Conservation (phyloP, 2,113 vertebrate species). For the Phylloscopus trochilus region DNA sequence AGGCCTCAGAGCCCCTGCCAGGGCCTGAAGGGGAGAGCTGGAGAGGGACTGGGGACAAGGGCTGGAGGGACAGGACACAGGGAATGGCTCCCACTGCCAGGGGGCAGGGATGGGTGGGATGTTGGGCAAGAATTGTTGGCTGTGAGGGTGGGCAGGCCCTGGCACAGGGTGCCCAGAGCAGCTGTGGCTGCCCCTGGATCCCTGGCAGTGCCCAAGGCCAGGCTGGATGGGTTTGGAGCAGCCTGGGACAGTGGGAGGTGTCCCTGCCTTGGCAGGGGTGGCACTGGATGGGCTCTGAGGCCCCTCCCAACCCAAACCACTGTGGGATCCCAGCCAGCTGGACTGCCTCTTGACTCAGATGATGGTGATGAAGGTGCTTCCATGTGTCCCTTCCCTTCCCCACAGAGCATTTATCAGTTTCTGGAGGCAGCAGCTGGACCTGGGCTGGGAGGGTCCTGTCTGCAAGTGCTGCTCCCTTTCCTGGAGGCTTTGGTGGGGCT, state of each 20-base stretch:
- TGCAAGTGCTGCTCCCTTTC: not conserved
- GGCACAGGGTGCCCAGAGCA: not conserved
- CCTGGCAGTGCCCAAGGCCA: not conserved
- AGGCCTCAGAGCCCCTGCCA: not conserved
- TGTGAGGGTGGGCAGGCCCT: rapidly evolving
- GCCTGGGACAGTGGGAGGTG: rapidly evolving
- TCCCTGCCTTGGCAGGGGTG: not conserved
- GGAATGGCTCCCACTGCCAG: not conserved
- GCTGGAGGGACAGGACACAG: not conserved
- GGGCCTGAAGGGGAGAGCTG: not conserved
- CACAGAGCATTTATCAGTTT: not conserved
- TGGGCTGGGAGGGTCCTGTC: not conserved
- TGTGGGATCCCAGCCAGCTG: not conserved
- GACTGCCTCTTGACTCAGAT: not conserved
- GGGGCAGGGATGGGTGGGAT: rapidly evolving
- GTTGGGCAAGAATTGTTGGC: not conserved
- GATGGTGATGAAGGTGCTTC: not conserved
- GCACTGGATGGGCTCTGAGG: not conserved
- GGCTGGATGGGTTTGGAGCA: not conserved
- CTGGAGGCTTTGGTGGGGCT: not conserved
- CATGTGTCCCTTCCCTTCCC: not conserved
- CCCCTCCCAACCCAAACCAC: not conserved
- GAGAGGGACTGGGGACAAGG: not conserved
- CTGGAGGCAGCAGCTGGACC: not conserved
- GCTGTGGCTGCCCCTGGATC: not conserved